Conservation (phyloP, 2,888 invertebrate genomes). For the Platynereis dumerilii region DNA sequence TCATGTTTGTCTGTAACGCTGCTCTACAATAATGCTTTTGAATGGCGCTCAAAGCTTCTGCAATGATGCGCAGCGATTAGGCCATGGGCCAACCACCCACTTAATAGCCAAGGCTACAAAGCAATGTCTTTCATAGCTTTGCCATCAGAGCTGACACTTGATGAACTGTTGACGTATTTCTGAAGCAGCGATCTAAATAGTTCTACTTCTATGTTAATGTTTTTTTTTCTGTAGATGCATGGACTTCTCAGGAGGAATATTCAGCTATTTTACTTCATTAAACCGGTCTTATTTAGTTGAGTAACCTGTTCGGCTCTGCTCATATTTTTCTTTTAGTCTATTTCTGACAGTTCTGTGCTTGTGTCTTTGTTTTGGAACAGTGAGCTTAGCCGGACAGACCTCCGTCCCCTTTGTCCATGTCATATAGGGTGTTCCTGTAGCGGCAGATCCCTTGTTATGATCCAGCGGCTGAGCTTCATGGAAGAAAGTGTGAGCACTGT, state of each 20-base stretch:
- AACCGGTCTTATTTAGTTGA: conserved; percentile 34
- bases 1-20: no score
- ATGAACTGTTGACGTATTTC: no score
- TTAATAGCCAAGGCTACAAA: no score
- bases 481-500: conserved; percentile 64
- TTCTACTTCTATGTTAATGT: conserved; percentile 15
- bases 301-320: conserved; percentile 48
- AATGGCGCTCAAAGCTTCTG: no score
- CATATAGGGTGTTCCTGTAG: conserved; percentile 78
- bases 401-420: conserved; percentile 66
- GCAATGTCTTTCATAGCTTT: no score
- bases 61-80: no score
- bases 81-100: no score
- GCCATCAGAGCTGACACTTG: no score
- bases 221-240: conserved; percentile 33
- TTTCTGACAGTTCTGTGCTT: conserved; percentile 70
- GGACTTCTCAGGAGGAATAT: conserved; percentile 29
- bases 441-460: conserved; percentile 87
- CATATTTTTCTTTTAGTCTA: conserved; percentile 54
- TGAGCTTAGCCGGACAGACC: conserved; percentile 31
- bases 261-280: conserved; percentile 23
- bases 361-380: conserved; percentile 37
- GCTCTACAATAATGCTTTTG: no score
- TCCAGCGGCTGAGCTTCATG: conserved; percentile 44
- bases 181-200: no score